phyloP scores from a whole-genome alignment of 2,888 invertebrate species.

The Euplexia lucipara region DNA sequence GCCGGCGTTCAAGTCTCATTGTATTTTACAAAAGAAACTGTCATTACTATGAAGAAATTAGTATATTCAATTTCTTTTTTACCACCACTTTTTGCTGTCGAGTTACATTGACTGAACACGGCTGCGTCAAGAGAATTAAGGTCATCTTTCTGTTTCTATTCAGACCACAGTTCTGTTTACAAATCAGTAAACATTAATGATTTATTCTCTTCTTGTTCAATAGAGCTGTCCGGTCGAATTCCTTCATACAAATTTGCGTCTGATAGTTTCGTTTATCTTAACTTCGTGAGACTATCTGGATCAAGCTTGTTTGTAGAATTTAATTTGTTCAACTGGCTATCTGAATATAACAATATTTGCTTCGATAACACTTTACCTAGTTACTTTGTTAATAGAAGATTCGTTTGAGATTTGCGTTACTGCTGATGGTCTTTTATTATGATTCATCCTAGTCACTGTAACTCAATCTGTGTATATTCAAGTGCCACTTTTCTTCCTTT shows the following conservation, averaged over 20 bases:
- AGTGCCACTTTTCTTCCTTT: conserved; percentile 73
- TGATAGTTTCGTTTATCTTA: conserved; percentile 32
- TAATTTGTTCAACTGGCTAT: conserved; percentile 6
- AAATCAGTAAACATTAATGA: conserved; percentile 54
- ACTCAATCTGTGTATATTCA: conserved; percentile 70
- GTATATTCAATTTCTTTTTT: conserved; percentile 56
- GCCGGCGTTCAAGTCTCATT: conserved; percentile 65
- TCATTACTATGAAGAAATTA: conserved; percentile 57
- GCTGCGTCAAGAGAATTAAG: conserved; percentile 57
- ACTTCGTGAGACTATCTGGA: conserved; percentile 17
- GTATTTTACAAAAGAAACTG: conserved; percentile 51
- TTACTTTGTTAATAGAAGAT: conserved; percentile 5
- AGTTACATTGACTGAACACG: conserved; percentile 56
- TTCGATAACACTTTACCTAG: conserved; percentile 5
- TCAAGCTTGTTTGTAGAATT: conserved; percentile 18
- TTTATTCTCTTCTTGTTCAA: conserved; percentile 53
- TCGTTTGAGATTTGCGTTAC: conserved; percentile 38
- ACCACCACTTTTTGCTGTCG: conserved; percentile 48
- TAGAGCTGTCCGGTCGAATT: conserved; percentile 39
- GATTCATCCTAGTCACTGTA: conserved; percentile 68
- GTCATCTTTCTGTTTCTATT: conserved; percentile 55
- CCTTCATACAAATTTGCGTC: conserved; percentile 22
- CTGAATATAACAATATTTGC: conserved; percentile 25
- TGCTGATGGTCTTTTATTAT: conserved; percentile 57
- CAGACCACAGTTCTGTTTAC: conserved; percentile 55